A percentile compares a stretch with the other conserved stretches of the same genome.
Evolutionary conservation across 2,113 vertebrate species (phyloP).

Genomic region (Pituophis catenifer): DNA sequence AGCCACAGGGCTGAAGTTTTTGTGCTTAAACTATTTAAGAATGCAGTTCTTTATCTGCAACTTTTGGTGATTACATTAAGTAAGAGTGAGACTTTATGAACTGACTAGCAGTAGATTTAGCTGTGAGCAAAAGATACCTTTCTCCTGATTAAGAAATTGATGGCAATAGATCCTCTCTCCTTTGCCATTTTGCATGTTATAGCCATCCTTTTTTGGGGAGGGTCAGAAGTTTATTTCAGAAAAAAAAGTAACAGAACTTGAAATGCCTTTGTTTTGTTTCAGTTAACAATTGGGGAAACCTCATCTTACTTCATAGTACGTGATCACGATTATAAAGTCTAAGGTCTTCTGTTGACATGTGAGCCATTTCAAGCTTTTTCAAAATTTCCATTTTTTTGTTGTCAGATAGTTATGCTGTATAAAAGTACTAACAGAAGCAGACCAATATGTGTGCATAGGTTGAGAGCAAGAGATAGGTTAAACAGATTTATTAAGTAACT

Average conservation of each 20-base stretch:
- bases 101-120: neutral
- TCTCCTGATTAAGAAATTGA: neutral
- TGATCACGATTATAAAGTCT: neutral
- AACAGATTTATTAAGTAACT: constrained; percentile 9
- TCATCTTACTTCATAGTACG: neutral
- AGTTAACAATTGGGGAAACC: neutral
- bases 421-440: neutral
- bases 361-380: neutral
- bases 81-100: neutral
- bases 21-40: neutral
- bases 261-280: neutral
- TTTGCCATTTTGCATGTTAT: neutral
- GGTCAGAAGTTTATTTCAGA: neutral
- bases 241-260: neutral
- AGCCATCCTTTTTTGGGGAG: too few species aligned
- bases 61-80: neutral
- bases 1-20: neutral
- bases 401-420: neutral
- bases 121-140: neutral
- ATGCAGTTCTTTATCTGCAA: neutral
- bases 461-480: constrained; percentile 11
- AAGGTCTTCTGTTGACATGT: neutral
- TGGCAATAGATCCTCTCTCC: neutral
- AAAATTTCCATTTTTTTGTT: neutral
- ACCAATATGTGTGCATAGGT: neutral